Base-by-base conservation (phyloP, 2,797 vertebrate species). In the Parauchenoglanis ngamensis region DNA sequence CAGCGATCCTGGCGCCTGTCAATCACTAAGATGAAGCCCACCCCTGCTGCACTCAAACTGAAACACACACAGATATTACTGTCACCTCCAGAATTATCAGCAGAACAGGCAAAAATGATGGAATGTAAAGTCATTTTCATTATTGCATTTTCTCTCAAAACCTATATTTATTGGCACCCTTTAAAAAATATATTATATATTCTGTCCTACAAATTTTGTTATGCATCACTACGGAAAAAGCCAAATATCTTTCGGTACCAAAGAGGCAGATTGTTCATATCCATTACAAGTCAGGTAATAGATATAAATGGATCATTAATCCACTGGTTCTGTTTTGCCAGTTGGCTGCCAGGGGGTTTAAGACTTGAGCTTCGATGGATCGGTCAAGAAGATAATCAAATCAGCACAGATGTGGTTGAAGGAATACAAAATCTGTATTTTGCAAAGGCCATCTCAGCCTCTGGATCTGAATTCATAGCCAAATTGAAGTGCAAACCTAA, bases 1-100 rank as follows among this genome's bases (percentile, higher is more conserved):
- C 98, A 99, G 97, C 96, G 97, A 96, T 99, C 98, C 94, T 96
- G 97, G 78, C 97, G 97, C 86, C 98, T 96, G 94, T 99, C 98
- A 92, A 99, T 97, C 94, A 99, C 96, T 92, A 99, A 94, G 92
- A 98, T 97, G 95, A 99, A 99, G 70, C 98, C 98, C 89, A 97
- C 95, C 89, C 96, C 97, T 72, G 97, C 96, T 92, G 98, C 96
- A 90, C 95, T 96, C 82, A 97, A 94, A 91, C 98, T 99, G 94
- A 89, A 63, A 17, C 44, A 86, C 31, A 85, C 83, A 86, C 52
- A 65, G 67, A 70, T 4, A 28, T 63, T 63, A 81, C 23, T 1
- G 7, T 81, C 78, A 44, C 35, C 77, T 35, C 19, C 28, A 57
- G 6, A 63, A 65, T 40, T 25, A 46, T 65, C 11, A 40, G 31